These are phyloP conservation scores for Luffia ferchaultella DNA, from an alignment of 2,888 invertebrate genomes.

Conservation along the genomic window DNA sequence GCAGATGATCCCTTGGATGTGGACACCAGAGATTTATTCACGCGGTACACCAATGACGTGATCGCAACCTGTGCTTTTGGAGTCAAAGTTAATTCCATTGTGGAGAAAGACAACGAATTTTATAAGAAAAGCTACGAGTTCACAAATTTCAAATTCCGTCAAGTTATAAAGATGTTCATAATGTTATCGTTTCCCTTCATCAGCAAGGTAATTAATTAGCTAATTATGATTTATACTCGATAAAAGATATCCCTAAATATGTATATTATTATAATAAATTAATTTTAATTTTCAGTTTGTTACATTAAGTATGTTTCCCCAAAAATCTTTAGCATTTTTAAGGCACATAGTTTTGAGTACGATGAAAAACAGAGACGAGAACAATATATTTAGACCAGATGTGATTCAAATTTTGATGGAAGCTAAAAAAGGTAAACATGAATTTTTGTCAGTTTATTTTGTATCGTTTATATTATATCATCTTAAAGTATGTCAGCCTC, in stretches of 20 bases:
- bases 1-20: background rate
- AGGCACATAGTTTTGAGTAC: constrained; percentile 32
- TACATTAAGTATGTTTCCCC: background rate
- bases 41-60: no score
- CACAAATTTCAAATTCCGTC: constrained; percentile 28
- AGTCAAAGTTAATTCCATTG: constrained; percentile 1
- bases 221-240: no score
- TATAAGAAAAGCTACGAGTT: constrained; percentile 53
- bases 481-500: no score
- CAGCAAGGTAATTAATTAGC: background rate
- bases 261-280: constrained; percentile 1
- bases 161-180: constrained; percentile 1
- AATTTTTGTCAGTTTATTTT: no score
- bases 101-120: constrained; percentile 48
- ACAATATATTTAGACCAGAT: no score
- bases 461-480: no score
- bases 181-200: background rate
- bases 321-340: no score
- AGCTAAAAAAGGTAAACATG: constrained; percentile 49
- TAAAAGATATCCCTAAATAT: no score
- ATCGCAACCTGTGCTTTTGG: constrained; percentile 60
- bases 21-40: background rate
- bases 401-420: constrained; percentile 66
- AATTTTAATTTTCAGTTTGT: background rate
- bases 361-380: constrained; percentile 36